Evolutionary conservation across 1,140 invertebrate species (phyloP).

Genomic region (Telenomus remus): DNA sequence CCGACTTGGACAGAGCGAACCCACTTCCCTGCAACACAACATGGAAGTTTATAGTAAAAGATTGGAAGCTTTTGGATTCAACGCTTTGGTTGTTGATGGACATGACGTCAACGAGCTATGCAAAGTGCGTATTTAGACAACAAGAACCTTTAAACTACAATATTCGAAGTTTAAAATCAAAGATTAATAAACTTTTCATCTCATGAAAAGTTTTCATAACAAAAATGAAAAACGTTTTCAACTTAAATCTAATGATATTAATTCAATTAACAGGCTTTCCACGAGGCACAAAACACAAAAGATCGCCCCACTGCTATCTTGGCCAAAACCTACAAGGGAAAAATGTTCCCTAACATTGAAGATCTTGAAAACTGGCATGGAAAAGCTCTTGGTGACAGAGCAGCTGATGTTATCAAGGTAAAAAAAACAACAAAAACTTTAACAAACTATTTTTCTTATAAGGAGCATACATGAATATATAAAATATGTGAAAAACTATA

Average conservation of each 20-base stretch:
- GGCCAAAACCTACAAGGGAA: slow-evolving; percentile 97
- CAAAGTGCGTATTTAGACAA: slow-evolving; percentile 76
- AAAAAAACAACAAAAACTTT: too few relatives aligned
- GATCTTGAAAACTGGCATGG: slow-evolving; percentile 98
- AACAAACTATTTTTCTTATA: too few relatives aligned
- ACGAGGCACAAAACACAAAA: slow-evolving; percentile 85
- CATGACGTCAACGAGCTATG: slow-evolving; percentile 94
- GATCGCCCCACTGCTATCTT: slow-evolving; percentile 94
- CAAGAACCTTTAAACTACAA: too few relatives aligned
- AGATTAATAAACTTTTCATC: too few relatives aligned
- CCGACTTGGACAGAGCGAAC: slow-evolving; percentile 96
- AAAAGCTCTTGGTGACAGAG: slow-evolving; percentile 91
- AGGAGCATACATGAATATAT: too few relatives aligned
- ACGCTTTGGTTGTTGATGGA: slow-evolving; percentile 96
- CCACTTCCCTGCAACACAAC: slow-evolving; percentile 94
- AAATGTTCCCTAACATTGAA: slow-evolving; percentile 91
- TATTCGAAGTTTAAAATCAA: not conserved
- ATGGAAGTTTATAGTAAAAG: slow-evolving; percentile 92
- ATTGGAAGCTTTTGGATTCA: slow-evolving; percentile 93
- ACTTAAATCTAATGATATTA: not conserved
- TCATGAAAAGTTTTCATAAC: too few relatives aligned
- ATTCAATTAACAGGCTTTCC: slow-evolving; percentile 79
- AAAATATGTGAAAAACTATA: too few relatives aligned
- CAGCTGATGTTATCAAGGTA: slow-evolving; percentile 84
- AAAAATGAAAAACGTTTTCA: too few relatives aligned